Evolutionary conservation across 2,113 vertebrate genomes (phyloP).

Genomic region (Phylloscopus trochiloides): DNA sequence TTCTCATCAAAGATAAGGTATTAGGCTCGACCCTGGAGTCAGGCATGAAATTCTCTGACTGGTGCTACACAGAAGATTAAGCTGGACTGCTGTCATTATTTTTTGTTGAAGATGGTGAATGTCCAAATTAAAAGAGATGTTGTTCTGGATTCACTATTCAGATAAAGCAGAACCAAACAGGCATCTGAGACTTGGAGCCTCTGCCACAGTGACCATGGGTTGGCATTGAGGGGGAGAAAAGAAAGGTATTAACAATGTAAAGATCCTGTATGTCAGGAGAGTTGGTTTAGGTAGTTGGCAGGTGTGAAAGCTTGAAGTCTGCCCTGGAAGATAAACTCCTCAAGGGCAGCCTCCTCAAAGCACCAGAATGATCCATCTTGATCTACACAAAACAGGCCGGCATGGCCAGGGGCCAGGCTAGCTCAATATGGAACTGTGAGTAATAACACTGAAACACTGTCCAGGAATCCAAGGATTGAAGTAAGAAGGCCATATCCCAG

Average conservation of each 20-base stretch:
- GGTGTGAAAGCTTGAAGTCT: neutral
- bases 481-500: neutral
- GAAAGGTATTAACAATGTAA: rapidly evolving
- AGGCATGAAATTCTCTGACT: neutral
- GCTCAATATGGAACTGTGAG: neutral
- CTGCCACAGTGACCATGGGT: rapidly evolving
- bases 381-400: neutral
- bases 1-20: neutral
- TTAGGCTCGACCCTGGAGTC: neutral
- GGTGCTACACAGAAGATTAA: neutral
- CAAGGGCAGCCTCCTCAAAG: neutral
- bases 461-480: neutral
- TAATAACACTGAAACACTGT: neutral
- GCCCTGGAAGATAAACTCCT: neutral
- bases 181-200: neutral
- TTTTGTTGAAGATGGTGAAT: neutral
- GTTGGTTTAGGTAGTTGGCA: neutral
- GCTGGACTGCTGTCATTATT: neutral
- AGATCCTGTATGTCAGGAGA: neutral
- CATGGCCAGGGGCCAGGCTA: neutral
- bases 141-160: neutral
- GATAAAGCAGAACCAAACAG: neutral
- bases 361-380: neutral
- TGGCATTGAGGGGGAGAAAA: neutral
- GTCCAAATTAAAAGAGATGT: neutral